Base-by-base conservation (phyloP, 2,888 invertebrate genomes). In the Panopea generosa region DNA sequence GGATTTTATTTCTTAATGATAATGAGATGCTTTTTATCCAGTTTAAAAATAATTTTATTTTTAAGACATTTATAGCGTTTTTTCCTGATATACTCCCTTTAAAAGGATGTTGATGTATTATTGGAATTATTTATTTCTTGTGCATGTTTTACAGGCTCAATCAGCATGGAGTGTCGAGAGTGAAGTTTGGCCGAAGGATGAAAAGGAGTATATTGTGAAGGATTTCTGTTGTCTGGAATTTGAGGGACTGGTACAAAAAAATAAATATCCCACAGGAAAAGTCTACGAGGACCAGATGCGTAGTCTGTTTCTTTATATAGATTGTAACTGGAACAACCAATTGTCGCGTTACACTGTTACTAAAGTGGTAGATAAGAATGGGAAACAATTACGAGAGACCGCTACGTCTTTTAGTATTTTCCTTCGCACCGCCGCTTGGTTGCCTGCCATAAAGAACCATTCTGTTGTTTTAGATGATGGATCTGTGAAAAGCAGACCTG, bases 201-300 rank as follows among this genome's bases (percentile, higher is more conserved):
- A 77, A 16, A 55, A 72, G 2, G 89, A 86, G 45, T 78, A 74
- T 62, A 55, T 74, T 20, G 75, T 90, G 14, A 55, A 80, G n/a
- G 90, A 92, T 75, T 88, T 65, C 53, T 63, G 73, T 47, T 88
- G 90, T 79, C 79, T 83, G 38, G 90, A 91, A 76, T 83, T 91
- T 27, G 72, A 80, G 18, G 74, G 70, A 18, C 85, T 92, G 3
- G 81, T 91, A 6, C 75, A 55, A 63, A 27, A 86, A 70, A 74
- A 76, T 52, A 75, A 60, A n/a, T 40, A 43, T n/a, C 59, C 62
- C 2, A 47, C 40, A n/a, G 77, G 63, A 14, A 22, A 26, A 1
- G 20, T 26, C 1, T 84, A 75, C 50, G 61, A 66, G 29, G n/a
- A 77, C 1, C 90, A 91, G 79, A 89, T 91, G 90, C 76, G 76